Base-by-base conservation (phyloP, 2,113 vertebrate species). In the Acanthochromis polyacanthus region DNA sequence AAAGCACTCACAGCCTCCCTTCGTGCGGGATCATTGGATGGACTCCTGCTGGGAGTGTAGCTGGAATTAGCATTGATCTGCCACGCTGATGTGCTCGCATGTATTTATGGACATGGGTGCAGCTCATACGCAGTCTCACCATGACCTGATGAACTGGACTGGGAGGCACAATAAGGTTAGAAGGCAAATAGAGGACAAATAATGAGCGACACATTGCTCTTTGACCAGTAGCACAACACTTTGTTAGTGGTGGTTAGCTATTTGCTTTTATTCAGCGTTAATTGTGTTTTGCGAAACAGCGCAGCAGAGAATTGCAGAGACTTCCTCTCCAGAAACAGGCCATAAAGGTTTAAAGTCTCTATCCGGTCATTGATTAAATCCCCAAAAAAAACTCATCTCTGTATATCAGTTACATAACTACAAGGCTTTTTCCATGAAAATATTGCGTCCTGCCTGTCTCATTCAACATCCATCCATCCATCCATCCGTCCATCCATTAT, bases 1-100 rank as follows among this genome's bases (percentile, higher is more conserved):
- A 23, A 57, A 71, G 30, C 15, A 6, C 45, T 0, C 15, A 1
- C 17, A 1, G 8, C 10, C 17, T 38, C 36, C 30, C 30, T 25
- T 38, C 2, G 10, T 9, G 74, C 51, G 10, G 67, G 46, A 59
- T 78, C 63, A 75, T 79, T 51, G 50, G 55, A 56, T 80, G 60
- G 51, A 67, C 72, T 74, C 80, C 70, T 65, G 75, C 70, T 69
- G 89, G 68, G 67, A 68, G 52, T 20, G 53, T 23, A 20, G 65
- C 65, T 78, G 67, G 50, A 64, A 79, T 68, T 61, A 64, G 38
- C 78, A 87, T 89, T 71, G 89, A 90, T 90, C 79, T 52, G 55
- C 61, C 38, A 59, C 2, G 15, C 20, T 43, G 36, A n/a, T 78
- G 48, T 59, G 63, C 48, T 70, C 1, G 2, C 75, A 52, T 76